phyloP scores from a whole-genome alignment of 2,113 vertebrate genomes.

The Embiotoca jacksoni region DNA sequence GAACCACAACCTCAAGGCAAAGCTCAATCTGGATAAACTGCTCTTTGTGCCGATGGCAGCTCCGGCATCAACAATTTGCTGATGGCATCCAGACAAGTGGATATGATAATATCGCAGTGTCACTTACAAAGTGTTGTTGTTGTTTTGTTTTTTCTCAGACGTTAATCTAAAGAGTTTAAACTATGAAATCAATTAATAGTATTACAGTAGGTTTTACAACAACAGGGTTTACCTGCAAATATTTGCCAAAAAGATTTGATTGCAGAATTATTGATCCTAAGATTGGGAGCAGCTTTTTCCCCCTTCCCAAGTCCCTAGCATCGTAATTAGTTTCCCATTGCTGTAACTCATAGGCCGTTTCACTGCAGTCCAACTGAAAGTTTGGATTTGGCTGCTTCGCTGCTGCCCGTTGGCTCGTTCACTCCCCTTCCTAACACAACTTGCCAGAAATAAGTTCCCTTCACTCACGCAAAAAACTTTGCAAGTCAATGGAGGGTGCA shows the following conservation, averaged over 20 bases:
- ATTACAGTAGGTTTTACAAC: not conserved
- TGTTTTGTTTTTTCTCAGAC: no score
- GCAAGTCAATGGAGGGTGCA: constrained; percentile 55
- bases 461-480: constrained; percentile 53
- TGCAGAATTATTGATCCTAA: constrained; percentile 6
- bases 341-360: constrained; percentile 45
- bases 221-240: not conserved
- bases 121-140: constrained; percentile 1
- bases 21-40: constrained; percentile 62
- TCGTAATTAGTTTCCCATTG: constrained; percentile 51
- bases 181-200: not conserved
- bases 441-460: constrained; percentile 25
- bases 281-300: not conserved
- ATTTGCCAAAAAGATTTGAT: not conserved
- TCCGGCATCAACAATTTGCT: constrained; percentile 58
- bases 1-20: constrained; percentile 57
- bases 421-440: constrained; percentile 22
- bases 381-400: constrained; percentile 57
- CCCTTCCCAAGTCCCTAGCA: not conserved
- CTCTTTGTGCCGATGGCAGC: constrained; percentile 35
- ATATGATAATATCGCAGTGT: constrained; percentile 31
- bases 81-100: constrained; percentile 48
- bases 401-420: constrained; percentile 40
- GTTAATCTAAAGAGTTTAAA: not conserved
- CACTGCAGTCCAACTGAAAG: constrained; percentile 47